Percentiles rank a stretch among this genome's conserved stretches.
Conservation (phyloP, 2,113 vertebrate species). For the Proteles cristata region DNA sequence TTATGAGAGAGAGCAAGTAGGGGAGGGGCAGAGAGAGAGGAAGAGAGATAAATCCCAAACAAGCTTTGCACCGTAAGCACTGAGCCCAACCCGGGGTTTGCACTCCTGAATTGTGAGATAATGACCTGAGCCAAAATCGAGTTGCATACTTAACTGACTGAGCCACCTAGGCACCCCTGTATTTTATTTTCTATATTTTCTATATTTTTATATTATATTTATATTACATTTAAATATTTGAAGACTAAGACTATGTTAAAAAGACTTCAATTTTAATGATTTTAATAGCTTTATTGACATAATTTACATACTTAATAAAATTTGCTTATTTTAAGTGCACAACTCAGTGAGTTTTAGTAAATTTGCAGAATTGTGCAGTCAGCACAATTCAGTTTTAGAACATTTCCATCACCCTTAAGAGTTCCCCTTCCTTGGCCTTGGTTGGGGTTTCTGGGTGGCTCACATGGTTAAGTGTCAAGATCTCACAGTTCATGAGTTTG, state of each 20-base stretch:
- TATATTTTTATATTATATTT: slow-evolving; percentile 13
- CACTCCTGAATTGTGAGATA: too few relatives aligned
- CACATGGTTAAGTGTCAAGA: too few relatives aligned
- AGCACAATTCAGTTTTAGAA: background rate
- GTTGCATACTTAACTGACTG: too few relatives aligned
- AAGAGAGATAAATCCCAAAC: too few relatives aligned
- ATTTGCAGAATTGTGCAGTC: background rate
- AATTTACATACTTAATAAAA: background rate
- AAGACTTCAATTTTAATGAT: background rate
- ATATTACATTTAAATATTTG: slow-evolving; percentile 13
- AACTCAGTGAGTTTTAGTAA: background rate
- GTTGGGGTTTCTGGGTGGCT: too few relatives aligned
- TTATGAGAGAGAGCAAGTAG: too few relatives aligned
- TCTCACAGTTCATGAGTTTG: too few relatives aligned
- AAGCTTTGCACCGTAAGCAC: too few relatives aligned
- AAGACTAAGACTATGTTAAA: background rate
- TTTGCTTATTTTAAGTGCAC: slow-evolving; percentile 19
- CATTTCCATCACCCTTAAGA: background rate
- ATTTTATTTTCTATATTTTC: background rate
- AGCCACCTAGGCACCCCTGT: too few relatives aligned
- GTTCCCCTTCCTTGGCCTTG: background rate
- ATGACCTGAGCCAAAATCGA: too few relatives aligned
- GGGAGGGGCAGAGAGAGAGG: too few relatives aligned
- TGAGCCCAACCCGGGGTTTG: too few relatives aligned
- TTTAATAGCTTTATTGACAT: slow-evolving; percentile 42